Evolutionary conservation across 2,797 vertebrate species (phyloP).

Genomic region (Myoxocephalus aenaeus): DNA sequence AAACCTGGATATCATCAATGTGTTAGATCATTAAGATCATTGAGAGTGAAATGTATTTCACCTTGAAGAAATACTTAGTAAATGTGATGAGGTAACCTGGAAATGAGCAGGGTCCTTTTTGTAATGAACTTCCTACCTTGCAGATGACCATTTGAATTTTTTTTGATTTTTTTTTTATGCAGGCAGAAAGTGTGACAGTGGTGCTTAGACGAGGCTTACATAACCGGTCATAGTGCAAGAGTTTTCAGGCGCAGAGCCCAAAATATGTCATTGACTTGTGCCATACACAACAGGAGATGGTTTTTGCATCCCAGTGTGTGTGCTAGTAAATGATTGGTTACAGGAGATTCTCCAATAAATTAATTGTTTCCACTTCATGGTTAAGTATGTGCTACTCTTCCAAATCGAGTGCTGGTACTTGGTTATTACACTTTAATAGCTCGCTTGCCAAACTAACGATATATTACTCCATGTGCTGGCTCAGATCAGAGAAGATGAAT

Average conservation of each 20-base stretch:
- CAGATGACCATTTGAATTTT: conserved; percentile 37
- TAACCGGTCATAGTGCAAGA: conserved; percentile 62
- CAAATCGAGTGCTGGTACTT: conserved; percentile 90
- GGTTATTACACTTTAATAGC: conserved; percentile 92
- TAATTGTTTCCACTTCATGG: conserved; percentile 90
- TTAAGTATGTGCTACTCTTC: conserved; percentile 89
- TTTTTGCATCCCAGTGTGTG: conserved; percentile 76
- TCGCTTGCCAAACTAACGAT: conserved; percentile 91
- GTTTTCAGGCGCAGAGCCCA: conserved; percentile 72
- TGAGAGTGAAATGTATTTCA: conserved; percentile 60
- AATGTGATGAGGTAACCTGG: conserved; percentile 54
- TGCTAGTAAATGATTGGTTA: conserved; percentile 84
- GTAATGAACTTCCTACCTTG: conserved; percentile 55
- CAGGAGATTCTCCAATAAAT: conserved; percentile 88
- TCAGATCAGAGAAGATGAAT: conserved; percentile 91
- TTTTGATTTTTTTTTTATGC: conserved; percentile 18
- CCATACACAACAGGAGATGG: conserved; percentile 76
- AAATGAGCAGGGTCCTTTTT: conserved; percentile 37
- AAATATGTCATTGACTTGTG: conserved; percentile 76
- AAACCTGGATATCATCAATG: conserved; percentile 35
- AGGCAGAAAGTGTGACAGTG: conserved; percentile 59
- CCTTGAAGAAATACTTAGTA: conserved; percentile 59
- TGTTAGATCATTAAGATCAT: conserved; percentile 24
- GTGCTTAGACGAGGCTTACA: conserved; percentile 61
- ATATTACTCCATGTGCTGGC: conserved; percentile 89